Evolutionary conservation across 2,888 invertebrate species (phyloP).

Genomic region (Sinopyrophorus schimmeli): DNA sequence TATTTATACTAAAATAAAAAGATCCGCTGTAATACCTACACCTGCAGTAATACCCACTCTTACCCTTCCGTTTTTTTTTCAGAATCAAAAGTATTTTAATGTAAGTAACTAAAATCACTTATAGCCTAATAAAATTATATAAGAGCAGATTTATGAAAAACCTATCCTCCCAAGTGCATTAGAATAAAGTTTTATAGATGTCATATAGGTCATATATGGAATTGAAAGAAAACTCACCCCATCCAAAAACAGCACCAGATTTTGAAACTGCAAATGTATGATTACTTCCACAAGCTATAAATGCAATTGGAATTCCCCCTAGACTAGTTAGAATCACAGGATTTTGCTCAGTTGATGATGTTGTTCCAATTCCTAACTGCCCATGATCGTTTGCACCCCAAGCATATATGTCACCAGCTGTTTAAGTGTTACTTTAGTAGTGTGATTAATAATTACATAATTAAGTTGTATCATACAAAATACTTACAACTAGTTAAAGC

Average conservation of each 20-base stretch:
- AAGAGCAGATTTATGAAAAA: too few relatives aligned
- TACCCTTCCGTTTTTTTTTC: too few relatives aligned
- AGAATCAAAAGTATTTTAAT: too few relatives aligned
- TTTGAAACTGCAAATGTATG: constrained; percentile 79
- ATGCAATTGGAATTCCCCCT: constrained; percentile 75
- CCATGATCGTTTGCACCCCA: constrained; percentile 87
- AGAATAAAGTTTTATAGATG: background rate
- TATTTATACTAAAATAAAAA: too few relatives aligned
- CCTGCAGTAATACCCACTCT: too few relatives aligned
- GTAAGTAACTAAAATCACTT: too few relatives aligned
- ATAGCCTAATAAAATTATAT: too few relatives aligned
- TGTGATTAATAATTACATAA: too few relatives aligned
- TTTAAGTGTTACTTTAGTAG: too few relatives aligned
- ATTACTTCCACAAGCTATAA: constrained; percentile 79
- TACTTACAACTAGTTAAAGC: constrained; percentile 81
- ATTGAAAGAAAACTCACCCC: constrained; percentile 63
- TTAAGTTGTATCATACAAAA: background rate
- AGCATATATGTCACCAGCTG: constrained; percentile 81
- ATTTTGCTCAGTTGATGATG: constrained; percentile 60
- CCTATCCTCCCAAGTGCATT: too few relatives aligned
- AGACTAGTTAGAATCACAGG: constrained; percentile 71
- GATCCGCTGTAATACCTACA: too few relatives aligned
- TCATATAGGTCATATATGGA: background rate
- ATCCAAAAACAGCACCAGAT: constrained; percentile 82
- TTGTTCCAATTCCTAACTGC: constrained; percentile 77